Conservation (phyloP, 2,113 vertebrate genomes). For the Plotosus lineatus region DNA sequence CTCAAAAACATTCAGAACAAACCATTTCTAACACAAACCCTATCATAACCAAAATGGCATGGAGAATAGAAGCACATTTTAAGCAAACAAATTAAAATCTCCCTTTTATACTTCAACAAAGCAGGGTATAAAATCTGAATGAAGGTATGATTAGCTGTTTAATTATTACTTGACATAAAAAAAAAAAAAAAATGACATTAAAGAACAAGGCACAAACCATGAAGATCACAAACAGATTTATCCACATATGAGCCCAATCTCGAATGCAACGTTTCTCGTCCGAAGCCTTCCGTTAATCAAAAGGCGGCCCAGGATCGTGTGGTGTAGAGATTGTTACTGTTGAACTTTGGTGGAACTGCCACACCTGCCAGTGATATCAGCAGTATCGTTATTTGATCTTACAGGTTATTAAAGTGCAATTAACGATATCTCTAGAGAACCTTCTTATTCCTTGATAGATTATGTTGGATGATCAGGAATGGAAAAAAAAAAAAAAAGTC, state of each 20-base stretch:
- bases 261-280: neutral
- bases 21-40: conserved; percentile 51
- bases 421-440: conserved; percentile 58
- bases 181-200: conserved; percentile 70
- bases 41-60: conserved; percentile 57
- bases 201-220: conserved; percentile 78
- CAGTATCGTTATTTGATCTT: conserved; percentile 54
- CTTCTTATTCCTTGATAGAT: conserved; percentile 41
- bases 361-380: conserved; percentile 48
- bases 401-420: conserved; percentile 70
- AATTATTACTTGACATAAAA: conserved; percentile 64
- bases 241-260: conserved; percentile 49
- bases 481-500: neutral
- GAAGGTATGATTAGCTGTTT: conserved; percentile 59
- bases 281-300: conserved; percentile 32
- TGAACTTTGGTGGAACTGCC: conserved; percentile 70
- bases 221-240: conserved; percentile 63
- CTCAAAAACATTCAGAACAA: conserved; percentile 50
- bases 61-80: conserved; percentile 53
- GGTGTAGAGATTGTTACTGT: conserved; percentile 50
- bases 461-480: conserved; percentile 12
- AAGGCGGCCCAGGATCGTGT: conserved; percentile 60
- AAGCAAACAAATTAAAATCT: conserved; percentile 47
- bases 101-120: conserved; percentile 54
- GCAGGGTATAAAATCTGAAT: conserved; percentile 48